Percentiles rank a stretch among this genome's conserved stretches.
Evolutionary conservation across 2,888 invertebrate genomes (phyloP).

Genomic region (Aspidiotus destructor): DNA sequence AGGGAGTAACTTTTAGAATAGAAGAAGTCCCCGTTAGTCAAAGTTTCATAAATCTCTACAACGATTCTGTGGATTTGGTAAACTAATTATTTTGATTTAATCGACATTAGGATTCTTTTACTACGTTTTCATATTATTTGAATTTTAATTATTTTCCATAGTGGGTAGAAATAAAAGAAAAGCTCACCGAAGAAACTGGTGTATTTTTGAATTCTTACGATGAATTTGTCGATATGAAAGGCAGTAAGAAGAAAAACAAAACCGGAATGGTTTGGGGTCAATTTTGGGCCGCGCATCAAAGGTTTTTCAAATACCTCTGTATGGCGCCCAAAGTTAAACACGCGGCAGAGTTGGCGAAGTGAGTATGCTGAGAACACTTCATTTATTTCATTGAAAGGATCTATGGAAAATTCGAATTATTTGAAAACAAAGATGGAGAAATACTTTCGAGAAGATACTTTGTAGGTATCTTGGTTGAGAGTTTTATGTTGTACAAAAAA

Average conservation of each 20-base stretch:
- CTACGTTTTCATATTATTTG: not conserved
- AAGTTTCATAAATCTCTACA: conserved; percentile 82
- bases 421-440: not conserved
- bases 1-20: conserved; percentile 93
- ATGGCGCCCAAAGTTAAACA: conserved; percentile 84
- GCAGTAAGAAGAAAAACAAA: conserved; percentile 82
- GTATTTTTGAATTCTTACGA: no score
- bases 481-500: no score
- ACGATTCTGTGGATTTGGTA: conserved; percentile 80
- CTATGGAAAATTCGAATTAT: not conserved
- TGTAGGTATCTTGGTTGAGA: no score
- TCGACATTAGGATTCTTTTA: not conserved
- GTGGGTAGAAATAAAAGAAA: conserved; percentile 96
- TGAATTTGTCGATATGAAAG: conserved; percentile 86
- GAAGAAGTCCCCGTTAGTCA: conserved; percentile 86
- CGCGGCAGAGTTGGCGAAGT: conserved; percentile 49
- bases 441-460: no score
- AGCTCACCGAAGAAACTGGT: conserved; percentile 86
- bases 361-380: conserved; percentile 35
- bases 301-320: conserved; percentile 98
- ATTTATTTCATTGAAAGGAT: not conserved
- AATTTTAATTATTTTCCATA: conserved; percentile 40
- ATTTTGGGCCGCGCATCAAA: conserved; percentile 98
- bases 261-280: conserved; percentile 77
- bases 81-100: conserved; percentile 39